These are phyloP conservation scores for Sceloporus tristichus DNA, from an alignment of 2,113 vertebrate species.

Conservation along the genomic window DNA sequence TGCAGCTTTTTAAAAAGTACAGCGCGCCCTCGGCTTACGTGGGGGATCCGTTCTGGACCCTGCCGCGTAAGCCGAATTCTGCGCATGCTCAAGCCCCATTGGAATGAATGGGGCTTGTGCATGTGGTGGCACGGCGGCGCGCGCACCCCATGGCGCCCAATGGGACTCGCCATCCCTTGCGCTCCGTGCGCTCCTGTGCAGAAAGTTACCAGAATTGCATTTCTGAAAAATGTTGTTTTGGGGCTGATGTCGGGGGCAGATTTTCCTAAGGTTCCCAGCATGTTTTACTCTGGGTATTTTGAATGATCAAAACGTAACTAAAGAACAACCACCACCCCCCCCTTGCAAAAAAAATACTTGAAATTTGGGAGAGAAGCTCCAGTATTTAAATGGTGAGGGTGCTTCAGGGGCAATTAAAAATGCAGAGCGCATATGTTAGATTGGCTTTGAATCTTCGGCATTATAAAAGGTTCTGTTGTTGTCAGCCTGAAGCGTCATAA, in stretches of 20 bases:
- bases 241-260: neutral
- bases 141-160: too few species aligned
- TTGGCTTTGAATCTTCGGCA: constrained; percentile 56
- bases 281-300: constrained; percentile 24
- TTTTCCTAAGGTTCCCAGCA: neutral
- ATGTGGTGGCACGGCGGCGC: too few species aligned
- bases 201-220: neutral
- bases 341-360: constrained; percentile 43
- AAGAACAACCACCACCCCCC: constrained; percentile 37
- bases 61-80: too few species aligned
- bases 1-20: too few species aligned
- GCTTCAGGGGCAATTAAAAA: constrained; percentile 60
- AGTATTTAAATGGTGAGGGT: constrained; percentile 61
- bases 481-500: constrained; percentile 49
- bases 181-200: too few species aligned
- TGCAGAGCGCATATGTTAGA: constrained; percentile 36
- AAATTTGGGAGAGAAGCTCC: constrained; percentile 56
- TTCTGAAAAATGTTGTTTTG: neutral
- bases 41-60: too few species aligned
- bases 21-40: too few species aligned
- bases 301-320: constrained; percentile 64
- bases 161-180: too few species aligned
- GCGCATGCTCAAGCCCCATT: too few species aligned
- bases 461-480: constrained; percentile 36
- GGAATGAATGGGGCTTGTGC: too few species aligned